Evolutionary conservation across 2,113 vertebrate genomes (phyloP).

Genomic region (Sylvietta virens): DNA sequence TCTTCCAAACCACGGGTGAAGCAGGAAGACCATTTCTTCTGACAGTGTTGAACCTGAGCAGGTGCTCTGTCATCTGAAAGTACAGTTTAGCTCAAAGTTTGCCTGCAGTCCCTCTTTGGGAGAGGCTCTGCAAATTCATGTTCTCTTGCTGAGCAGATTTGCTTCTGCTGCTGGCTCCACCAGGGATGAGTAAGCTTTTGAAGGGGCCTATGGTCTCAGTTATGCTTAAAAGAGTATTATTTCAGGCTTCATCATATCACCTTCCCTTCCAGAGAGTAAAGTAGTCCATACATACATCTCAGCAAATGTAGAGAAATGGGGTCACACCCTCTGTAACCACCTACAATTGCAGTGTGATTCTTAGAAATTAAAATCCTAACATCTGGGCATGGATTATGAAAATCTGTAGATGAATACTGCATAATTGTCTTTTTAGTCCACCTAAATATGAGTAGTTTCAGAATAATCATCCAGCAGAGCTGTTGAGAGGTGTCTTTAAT

Average conservation of each 20-base stretch:
- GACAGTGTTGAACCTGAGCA: neutral
- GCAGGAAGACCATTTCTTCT: neutral
- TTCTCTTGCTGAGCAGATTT: neutral
- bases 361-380: constrained; percentile 3
- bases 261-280: neutral
- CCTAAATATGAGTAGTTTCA: neutral
- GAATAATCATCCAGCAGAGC: neutral
- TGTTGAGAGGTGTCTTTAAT: neutral
- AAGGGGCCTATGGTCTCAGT: neutral
- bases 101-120: neutral
- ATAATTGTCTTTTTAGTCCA: neutral
- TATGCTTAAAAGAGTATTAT: neutral
- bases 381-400: neutral
- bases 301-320: neutral
- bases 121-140: neutral
- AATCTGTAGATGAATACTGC: neutral
- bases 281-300: neutral
- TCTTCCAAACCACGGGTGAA: neutral
- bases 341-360: neutral
- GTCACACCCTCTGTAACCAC: neutral
- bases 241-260: neutral
- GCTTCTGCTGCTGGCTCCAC: neutral
- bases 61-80: neutral
- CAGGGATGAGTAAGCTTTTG: neutral
- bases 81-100: neutral